Conservation (phyloP, 2,797 vertebrate genomes). For the Sebastes goodei region DNA sequence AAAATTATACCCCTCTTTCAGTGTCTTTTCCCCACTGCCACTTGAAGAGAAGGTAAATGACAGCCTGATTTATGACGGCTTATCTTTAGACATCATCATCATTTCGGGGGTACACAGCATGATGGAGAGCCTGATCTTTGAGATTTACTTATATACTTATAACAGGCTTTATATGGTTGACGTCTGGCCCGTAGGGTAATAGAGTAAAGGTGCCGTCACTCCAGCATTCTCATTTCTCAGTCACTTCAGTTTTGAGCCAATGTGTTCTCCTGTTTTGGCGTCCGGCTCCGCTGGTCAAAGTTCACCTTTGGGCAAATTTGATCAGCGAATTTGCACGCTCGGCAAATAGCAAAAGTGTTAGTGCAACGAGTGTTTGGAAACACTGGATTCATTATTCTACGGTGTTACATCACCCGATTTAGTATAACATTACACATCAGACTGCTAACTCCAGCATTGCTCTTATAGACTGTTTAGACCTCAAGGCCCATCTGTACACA, state of each 20-base stretch:
- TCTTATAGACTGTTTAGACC: not conserved
- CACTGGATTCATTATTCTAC: not conserved
- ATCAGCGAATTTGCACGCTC: not conserved
- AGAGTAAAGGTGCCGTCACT: not conserved
- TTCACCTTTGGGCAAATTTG: not conserved
- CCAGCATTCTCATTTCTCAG: not conserved
- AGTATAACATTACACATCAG: not conserved
- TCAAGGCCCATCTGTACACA: not conserved
- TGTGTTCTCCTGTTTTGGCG: not conserved
- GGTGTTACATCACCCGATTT: not conserved
- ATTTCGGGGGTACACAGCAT: not conserved
- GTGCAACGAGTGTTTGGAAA: not conserved
- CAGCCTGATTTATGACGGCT: slow-evolving; percentile 51
- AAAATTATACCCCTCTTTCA: slow-evolving; percentile 40
- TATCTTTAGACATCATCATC: slow-evolving; percentile 43
- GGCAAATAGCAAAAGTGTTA: not conserved
- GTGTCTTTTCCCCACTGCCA: slow-evolving; percentile 24
- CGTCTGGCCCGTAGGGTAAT: not conserved
- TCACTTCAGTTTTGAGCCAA: not conserved
- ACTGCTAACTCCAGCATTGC: not conserved
- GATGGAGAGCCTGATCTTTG: slow-evolving; percentile 6
- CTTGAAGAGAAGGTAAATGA: slow-evolving; percentile 61
- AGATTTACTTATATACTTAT: not conserved
- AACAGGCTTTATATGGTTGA: not conserved
- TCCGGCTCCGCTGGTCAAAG: not conserved